These are phyloP conservation scores for Botia almorhae DNA, from an alignment of 2,797 vertebrate species.

Conservation along the genomic window DNA sequence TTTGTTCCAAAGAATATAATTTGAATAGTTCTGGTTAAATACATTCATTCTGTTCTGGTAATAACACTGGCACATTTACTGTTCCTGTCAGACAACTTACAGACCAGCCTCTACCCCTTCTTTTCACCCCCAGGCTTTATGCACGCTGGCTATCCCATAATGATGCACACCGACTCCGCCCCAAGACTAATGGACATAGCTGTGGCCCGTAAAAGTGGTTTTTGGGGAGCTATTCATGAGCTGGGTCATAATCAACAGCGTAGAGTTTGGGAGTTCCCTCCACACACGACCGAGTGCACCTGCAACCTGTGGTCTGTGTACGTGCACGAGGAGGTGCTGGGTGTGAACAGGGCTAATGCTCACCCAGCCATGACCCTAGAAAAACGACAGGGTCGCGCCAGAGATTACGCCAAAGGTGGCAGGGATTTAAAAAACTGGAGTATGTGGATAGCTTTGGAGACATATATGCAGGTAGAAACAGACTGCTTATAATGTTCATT, in stretches of 20 bases:
- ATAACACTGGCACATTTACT: not conserved
- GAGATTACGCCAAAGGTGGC: not conserved
- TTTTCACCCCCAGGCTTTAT: slow-evolving; percentile 80
- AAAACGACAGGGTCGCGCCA: slow-evolving; percentile 59
- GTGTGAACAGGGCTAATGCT: slow-evolving; percentile 73
- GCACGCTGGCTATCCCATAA: slow-evolving; percentile 91
- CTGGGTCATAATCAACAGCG: slow-evolving; percentile 91
- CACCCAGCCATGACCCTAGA: slow-evolving; percentile 62
- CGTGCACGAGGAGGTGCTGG: slow-evolving; percentile 85
- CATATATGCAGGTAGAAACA: slow-evolving; percentile 85
- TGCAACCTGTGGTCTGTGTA: slow-evolving; percentile 96
- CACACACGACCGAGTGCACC: slow-evolving; percentile 89
- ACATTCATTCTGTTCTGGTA: not conserved
- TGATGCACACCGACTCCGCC: slow-evolving; percentile 75
- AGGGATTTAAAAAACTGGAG: slow-evolving; percentile 71
- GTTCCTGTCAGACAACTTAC: not conserved
- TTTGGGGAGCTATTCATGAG: slow-evolving; percentile 89
- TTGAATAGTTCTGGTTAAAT: not conserved
- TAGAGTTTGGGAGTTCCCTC: slow-evolving; percentile 82
- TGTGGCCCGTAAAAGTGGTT: slow-evolving; percentile 50
- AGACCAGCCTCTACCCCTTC: not conserved
- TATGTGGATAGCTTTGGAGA: slow-evolving; percentile 86
- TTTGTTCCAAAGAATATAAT: not conserved
- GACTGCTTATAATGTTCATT: not conserved
- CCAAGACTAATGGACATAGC: slow-evolving; percentile 62